phyloP scores from a whole-genome alignment of 2,888 invertebrate genomes.

The Machimus atricapillus region DNA sequence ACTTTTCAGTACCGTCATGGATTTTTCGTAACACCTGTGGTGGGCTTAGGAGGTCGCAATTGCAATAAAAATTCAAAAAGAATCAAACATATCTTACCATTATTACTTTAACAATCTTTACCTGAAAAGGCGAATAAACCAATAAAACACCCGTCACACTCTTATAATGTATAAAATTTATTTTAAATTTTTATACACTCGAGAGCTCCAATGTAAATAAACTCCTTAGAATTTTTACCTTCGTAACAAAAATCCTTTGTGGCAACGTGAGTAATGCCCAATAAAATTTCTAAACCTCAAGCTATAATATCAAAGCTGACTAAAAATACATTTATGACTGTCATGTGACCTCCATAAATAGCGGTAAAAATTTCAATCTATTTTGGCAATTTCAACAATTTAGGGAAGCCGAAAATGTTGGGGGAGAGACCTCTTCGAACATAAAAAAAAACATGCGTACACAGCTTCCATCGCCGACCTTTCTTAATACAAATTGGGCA shows the following conservation, averaged over 20 bases:
- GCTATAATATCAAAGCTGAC: neutral
- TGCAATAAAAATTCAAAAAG: no score
- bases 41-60: no score
- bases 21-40: no score
- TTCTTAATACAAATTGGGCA: neutral
- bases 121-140: no score
- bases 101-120: no score
- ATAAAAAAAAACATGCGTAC: neutral
- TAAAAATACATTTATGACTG: conserved; percentile 32
- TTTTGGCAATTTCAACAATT: conserved; percentile 17
- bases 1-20: no score
- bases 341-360: conserved; percentile 36
- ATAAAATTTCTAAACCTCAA: neutral
- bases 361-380: conserved; percentile 1
- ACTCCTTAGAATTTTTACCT: neutral
- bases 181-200: neutral
- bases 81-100: no score
- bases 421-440: neutral
- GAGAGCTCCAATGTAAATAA: neutral
- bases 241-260: neutral
- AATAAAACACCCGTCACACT: no score
- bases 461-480: neutral
- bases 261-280: neutral
- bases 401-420: neutral
- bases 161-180: neutral